Evolutionary conservation across 1,140 invertebrate species (phyloP).

Genomic region (Dysdera silvatica): DNA sequence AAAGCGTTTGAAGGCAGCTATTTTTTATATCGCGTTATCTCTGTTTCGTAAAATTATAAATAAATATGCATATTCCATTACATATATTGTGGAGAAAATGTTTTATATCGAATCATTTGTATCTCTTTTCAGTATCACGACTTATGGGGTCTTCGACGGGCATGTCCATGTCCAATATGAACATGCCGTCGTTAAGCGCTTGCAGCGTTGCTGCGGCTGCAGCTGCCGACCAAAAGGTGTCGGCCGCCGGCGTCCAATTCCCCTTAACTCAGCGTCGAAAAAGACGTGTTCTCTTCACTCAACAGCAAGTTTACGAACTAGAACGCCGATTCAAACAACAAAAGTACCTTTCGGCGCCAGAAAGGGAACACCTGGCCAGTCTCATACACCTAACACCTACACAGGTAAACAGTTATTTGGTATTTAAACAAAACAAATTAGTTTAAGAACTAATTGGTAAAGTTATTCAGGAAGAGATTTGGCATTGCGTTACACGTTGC

Average conservation of each 20-base stretch:
- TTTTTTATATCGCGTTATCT: too few species aligned
- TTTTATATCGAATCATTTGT: too few species aligned
- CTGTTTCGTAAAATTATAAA: too few species aligned
- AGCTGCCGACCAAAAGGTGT: slow-evolving; percentile 18
- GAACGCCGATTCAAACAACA: slow-evolving; percentile 37
- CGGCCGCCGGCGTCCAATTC: slow-evolving; percentile 27
- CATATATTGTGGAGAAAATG: too few species aligned
- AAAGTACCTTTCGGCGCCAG: slow-evolving; percentile 54
- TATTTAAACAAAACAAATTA: too few species aligned
- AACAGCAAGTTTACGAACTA: slow-evolving; percentile 90
- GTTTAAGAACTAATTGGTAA: too few species aligned
- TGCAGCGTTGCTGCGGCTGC: slow-evolving; percentile 29
- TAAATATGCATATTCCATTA: too few species aligned
- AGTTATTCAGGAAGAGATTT: too few species aligned
- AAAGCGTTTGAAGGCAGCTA: too few species aligned
- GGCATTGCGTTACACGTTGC: too few species aligned
- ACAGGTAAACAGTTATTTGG: too few species aligned
- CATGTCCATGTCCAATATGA: slow-evolving; percentile 32
- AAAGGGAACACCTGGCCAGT: slow-evolving; percentile 57
- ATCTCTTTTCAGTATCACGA: slow-evolving; percentile 24
- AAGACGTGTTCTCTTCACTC: slow-evolving; percentile 87
- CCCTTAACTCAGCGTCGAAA: slow-evolving; percentile 58
- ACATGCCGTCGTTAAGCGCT: slow-evolving; percentile 24
- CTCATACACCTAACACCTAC: slow-evolving; percentile 48
- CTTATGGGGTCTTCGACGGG: slow-evolving; percentile 27